Base-by-base conservation (phyloP, 37 sponge, comb jelly and placozoan species). In the Theonella swinhoei region DNA sequence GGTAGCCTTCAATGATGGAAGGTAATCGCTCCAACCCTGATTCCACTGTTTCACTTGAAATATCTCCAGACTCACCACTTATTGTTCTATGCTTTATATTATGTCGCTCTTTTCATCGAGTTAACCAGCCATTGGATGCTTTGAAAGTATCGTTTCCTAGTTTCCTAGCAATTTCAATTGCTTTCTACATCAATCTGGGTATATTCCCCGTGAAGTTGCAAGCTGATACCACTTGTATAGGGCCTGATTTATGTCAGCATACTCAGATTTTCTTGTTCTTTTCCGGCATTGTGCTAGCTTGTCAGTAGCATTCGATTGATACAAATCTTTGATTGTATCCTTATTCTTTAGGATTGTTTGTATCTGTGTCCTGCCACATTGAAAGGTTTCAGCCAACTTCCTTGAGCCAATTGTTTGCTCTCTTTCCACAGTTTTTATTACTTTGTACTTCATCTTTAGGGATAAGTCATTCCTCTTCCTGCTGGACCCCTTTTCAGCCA, bases 41-140 rank as follows among this genome's bases (percentile, higher is more conserved):
- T 20, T 76, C 78, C 23, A 85, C 86, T 39, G 79, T 85, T 22
- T 25, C 61, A 43, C 78, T 77, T 2, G 28, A 33, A 31, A 85
- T 77, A 65, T 80, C 76, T 62, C 76, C 76, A 39, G 76, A 83
- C 54, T 87, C 75, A 68, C 80, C 80, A 70, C 79, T 54, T 23
- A 87, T 35, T 0, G 28, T 62, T 34, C 41, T 66, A 22, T 83
- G 76, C 43, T 67, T 74, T 33, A 83, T 35, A 40, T 77, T 83
- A 37, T 83, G 42, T 38, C 76, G 39, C 38, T 41, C n/a, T 77
- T 83, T 83, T 77, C 84, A 83, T 70, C 65, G n/a, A 36, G 28
- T 73, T 22, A 86, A 60, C 88, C 88, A 87, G 28, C 88, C 88
- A 81, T 80, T 87, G 22, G 77, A 81, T 26, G 81, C 88, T 58